Base-by-base conservation (phyloP, 2,797 vertebrate genomes). In the Megalops cyprinoides region DNA sequence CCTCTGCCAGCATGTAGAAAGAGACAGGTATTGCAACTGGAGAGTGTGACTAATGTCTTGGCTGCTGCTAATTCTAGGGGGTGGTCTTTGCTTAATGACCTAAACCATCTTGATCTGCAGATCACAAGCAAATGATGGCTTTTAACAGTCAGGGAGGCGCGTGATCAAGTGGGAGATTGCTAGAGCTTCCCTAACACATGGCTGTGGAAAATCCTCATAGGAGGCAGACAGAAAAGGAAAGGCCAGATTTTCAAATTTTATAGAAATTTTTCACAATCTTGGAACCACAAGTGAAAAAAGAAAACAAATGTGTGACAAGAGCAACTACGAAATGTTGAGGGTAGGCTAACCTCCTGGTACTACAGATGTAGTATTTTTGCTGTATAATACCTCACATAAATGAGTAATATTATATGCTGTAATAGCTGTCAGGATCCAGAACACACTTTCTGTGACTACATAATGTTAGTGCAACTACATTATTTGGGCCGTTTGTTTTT, bases 31-130 rank as follows among this genome's bases (percentile, higher is more conserved):
- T 60, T 42, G 44, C n/a, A 74, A 75, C 37, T 49, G 31, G 14
- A 65, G 60, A 79, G 71, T 83, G 85, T 87, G 84, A 90, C 86
- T 89, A 86, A 89, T 67, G 69, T 75, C 51, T 75, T 44, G 51
- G 69, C 49, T 74, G 65, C 55, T 60, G 79, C 82, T 90, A 88
- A 86, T 86, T 86, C 86, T 78, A 82, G 44, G 42, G 79, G 79
- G 67, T 71, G 65, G 58, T 79, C 78, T 65, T 58, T 83, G 86
- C 73, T 80, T 82, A 77, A 84, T 84, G 85, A 44, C 48, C 67
- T 74, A 62, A 78, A 73, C 60, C 44, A 51, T 51, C 48, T 73
- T 44, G 51, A 73, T 56, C 48, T 74, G 44, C n/a, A 55, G 73
- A 55, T 73, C 51, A 56, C 51, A 28, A 55, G 67, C 67, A 55